Base-by-base conservation (phyloP, 35 echinoderm and acorn worm genomes). In the Apostichopus californicus region DNA sequence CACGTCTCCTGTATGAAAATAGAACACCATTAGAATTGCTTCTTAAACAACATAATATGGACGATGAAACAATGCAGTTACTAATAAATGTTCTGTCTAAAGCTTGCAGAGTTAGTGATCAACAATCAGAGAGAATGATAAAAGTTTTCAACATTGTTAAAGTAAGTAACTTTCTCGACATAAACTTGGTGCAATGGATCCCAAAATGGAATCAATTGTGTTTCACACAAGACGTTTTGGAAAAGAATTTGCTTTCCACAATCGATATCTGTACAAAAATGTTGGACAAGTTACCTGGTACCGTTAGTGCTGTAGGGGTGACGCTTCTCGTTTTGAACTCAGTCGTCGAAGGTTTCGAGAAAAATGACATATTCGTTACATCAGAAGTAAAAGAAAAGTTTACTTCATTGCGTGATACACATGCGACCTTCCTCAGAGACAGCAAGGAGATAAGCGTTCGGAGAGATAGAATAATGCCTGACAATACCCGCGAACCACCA, bases 261-360 rank as follows among this genome's bases (percentile, higher is more conserved):
- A 11, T 72, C 21, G 9, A 18, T 9, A 34, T 94, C 52, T 60
- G 90, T 20, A 25, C 13, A 4, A 22, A 84, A 75, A 57, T 91
- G 9, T 75, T 96, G 58, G 81, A 88, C 24, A 63, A 78, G 73
- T 57, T 92, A 13, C 92, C 89, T 20, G 90, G 85, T 57, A 53
- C 57, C 17, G 72, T 85, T 9, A 61, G 73, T 24, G 81, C 93
- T 34, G 57, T 96, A 5, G 73, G 79, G 25, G 89, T 86, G 8
- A 18, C 65, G 1, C 26, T 94, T 15, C 71, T 86, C n/a, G 77
- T 96, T 22, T 56, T 96, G 8, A 83, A 57, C 12, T 63, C 61
- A 26, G 72, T 64, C 8, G 90, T 94, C 10, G 54, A 8, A 13
- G 23, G 28, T 20, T 55, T 75, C 25, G 79, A 90, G 17, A 65